Percentiles rank a stretch among this genome's conserved stretches.
phyloP scores from a whole-genome alignment of 1,140 invertebrate genomes.

The Magallana gigas region DNA sequence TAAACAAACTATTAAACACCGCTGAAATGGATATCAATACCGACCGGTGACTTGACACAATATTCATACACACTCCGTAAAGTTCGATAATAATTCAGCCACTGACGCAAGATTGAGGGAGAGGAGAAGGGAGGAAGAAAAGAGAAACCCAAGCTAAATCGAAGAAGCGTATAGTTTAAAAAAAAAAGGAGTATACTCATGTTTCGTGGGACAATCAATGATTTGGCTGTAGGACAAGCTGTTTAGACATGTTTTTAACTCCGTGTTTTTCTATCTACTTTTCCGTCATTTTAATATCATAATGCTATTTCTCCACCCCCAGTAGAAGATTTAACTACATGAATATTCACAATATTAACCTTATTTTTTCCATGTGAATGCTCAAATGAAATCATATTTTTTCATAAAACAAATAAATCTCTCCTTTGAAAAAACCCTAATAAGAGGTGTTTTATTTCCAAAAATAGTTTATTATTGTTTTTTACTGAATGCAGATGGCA shows the following conservation, averaged over 20 bases:
- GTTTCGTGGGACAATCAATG: neutral
- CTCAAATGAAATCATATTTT: too few relatives aligned
- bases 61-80: neutral
- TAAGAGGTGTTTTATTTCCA: too few relatives aligned
- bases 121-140: neutral
- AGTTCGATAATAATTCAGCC: neutral
- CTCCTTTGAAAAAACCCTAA: too few relatives aligned
- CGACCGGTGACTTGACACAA: neutral
- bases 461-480: too few relatives aligned
- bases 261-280: neutral
- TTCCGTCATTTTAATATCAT: neutral
- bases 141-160: neutral
- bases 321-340: neutral
- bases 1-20: constrained; percentile 32
- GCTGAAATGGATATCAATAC: constrained; percentile 25
- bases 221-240: constrained; percentile 14
- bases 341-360: constrained; percentile 13
- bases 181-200: neutral
- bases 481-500: too few relatives aligned
- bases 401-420: too few relatives aligned
- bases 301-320: neutral
- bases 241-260: neutral
- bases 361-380: neutral
- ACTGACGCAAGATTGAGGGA: neutral
- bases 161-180: neutral